phyloP scores from a whole-genome alignment of 2,113 vertebrate genomes.

The Cavia porcellus region DNA sequence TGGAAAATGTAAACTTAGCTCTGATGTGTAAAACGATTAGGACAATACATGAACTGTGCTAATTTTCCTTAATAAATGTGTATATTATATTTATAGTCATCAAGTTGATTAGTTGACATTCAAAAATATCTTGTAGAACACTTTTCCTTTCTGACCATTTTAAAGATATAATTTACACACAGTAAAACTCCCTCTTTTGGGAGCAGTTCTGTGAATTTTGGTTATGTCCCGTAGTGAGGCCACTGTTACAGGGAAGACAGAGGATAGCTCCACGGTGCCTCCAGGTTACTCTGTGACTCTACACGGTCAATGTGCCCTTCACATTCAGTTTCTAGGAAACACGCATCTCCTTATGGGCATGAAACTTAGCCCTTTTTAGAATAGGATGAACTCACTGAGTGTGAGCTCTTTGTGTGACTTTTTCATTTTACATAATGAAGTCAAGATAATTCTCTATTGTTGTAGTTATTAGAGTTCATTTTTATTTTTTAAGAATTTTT shows the following conservation, averaged over 20 bases:
- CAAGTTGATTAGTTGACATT: neutral
- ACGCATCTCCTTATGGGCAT: accelerated
- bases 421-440: neutral
- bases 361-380: neutral
- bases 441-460: neutral
- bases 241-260: too few species aligned
- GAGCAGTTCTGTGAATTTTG: neutral
- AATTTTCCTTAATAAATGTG: neutral
- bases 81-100: neutral
- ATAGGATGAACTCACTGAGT: neutral
- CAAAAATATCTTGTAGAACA: neutral
- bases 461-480: neutral
- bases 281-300: neutral
- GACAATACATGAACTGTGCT: neutral
- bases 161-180: neutral
- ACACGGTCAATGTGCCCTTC: accelerated
- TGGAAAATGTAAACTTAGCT: neutral
- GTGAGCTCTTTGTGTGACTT: neutral
- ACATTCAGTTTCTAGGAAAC: neutral
- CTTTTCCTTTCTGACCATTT: neutral
- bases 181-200: neutral
- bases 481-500: neutral
- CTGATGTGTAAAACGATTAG: neutral
- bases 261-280: accelerated
- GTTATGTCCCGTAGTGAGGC: neutral